Base-by-base conservation (phyloP, 2,113 vertebrate genomes). In the Psittacus erithacus region DNA sequence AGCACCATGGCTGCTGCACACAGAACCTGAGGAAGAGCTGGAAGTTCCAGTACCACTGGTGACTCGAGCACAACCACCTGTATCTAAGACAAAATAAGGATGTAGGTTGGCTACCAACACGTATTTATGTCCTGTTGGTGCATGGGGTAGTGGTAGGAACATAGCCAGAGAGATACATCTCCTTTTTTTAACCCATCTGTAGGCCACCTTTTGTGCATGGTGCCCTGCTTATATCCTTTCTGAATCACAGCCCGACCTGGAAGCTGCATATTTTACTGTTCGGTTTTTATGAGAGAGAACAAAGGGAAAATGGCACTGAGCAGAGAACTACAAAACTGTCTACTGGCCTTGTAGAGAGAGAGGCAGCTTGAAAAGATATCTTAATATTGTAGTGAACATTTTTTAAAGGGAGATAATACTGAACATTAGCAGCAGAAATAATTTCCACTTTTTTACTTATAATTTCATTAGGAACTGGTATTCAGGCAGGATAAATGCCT, bases 391-490 rank as follows among this genome's bases (percentile, higher is more conserved):
- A 85, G 73, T 19, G 22, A 92, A 55, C 6, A 29, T 39, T 93
- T 91, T 85, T 69, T 0, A 85, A 89, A 79, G 55, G 14, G 28
- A 82, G 22, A 84, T 28, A 87, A 90, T 49, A 89, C 80, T 41
- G 47, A 80, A 65, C 27, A 87, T 46, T 59, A 90, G 62, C 47
- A 92, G 19, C 28, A 80, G 53, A 64, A 92, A 93, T 55, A 86
- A 88, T 86, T 81, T 88, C 55, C 27, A 81, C 17, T 86, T 85
- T 59, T 83, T 95, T 94, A 55, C 43, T 83, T 55, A 50, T 81
- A 63, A 92, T 77, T 93, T 96, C 75, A 83, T 82, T 86, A 95
- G 68, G 50, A 96, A 70, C 46, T 67, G 14, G 23, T 33, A 83
- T 80, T 90, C 76, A 71, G 67, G 74, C 12, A 70, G 22, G 41